Base-by-base conservation (phyloP, 2,113 vertebrate species). In the human (Homo sapiens) region DNA sequence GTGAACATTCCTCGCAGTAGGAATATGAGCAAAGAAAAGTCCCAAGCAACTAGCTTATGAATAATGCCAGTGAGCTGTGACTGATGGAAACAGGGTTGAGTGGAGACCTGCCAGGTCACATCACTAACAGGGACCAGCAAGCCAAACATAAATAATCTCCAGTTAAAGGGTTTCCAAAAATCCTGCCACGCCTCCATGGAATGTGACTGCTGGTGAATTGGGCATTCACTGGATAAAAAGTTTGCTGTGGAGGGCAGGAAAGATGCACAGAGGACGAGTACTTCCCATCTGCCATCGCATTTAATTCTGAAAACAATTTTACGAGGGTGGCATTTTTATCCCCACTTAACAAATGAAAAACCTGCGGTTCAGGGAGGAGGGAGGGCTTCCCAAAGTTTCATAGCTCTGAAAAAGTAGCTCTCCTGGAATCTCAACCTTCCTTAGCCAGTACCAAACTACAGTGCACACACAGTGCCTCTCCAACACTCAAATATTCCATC, bases 11-110 rank as follows among this genome's bases (percentile, higher is more conserved):
- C 64, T n/a, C 55, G 35, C 78, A 87, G 96, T 64, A 94, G 92
- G 70, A 87, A 97, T 38, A 73, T 0, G 8, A 61, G 48, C 9
- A 57, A 52, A 91, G 45, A 81, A 66, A 79, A 80, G 85, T 73
- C 93, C 92, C 50, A 12, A 78, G 90, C 59, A 92, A 93, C 92
- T 5, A 68, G 48, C 50, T 43, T 27, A 84, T 89, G 86, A 79
- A 89, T 90, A 96, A 95, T 8, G 45, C 52, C 92, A 91, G 94
- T 76, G 81, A 98, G 79, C 95, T 50, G 94, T 75, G 92, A 90
- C 86, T n/a, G 75, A 95, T 1, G 59, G 76, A 92, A 90, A 50
- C 32, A 83, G 94, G 25, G 66, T 0, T 7, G 8, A 87, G 95
- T 14, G 32, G 0, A 88, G 68, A 95, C 78, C 83, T 82, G 92